Percentiles rank a stretch among this genome's conserved stretches.
Conservation (phyloP, 2,888 invertebrate species). For the Alcis repandata region DNA sequence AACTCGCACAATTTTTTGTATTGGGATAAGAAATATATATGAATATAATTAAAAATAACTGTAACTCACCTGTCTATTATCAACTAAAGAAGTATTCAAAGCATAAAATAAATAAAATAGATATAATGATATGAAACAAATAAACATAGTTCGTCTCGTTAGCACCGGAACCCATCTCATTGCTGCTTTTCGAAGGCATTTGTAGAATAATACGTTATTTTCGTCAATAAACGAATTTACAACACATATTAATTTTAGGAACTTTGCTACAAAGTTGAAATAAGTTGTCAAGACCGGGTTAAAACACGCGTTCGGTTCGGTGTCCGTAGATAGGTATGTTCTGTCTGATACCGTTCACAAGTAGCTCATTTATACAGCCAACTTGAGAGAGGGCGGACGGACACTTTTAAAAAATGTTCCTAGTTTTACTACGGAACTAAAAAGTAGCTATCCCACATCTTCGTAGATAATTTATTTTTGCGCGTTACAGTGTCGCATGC, state of each 20-base stretch:
- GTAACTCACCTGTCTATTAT: constrained; percentile 71
- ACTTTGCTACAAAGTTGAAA: constrained; percentile 3
- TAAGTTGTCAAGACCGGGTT: no score
- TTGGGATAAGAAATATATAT: no score
- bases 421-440: no score
- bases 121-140: constrained; percentile 78
- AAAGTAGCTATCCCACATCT: neutral
- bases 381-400: no score
- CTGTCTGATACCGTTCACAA: no score
- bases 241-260: constrained; percentile 24
- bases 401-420: no score
- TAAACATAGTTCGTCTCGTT: constrained; percentile 78
- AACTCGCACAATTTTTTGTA: no score
- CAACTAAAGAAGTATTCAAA: constrained; percentile 80
- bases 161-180: constrained; percentile 79
- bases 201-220: constrained; percentile 46
- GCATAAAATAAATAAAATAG: constrained; percentile 81
- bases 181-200: constrained; percentile 74
- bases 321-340: no score
- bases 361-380: no score
- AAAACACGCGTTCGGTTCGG: no score
- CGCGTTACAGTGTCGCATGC: constrained; percentile 1
- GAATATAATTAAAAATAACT: no score
- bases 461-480: neutral
- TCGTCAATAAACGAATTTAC: constrained; percentile 36